Base-by-base conservation (phyloP, 1,140 invertebrate species). In the Drosophila serrata region DNA sequence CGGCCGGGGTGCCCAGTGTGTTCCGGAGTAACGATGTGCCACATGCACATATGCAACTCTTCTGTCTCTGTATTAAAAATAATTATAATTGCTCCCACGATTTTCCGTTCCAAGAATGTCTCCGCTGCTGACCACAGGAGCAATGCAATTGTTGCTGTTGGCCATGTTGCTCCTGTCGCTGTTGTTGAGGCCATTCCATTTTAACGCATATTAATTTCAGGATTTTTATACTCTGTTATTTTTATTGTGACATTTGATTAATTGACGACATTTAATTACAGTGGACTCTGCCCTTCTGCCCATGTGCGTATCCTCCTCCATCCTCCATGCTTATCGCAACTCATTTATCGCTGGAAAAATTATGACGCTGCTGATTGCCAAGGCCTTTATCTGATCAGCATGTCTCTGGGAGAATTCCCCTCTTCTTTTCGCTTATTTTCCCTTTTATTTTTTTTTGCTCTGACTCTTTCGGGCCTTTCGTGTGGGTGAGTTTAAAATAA, bases 261-360 rank as follows among this genome's bases (percentile, higher is more conserved):
- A 92, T 92, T 92, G 90, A 88, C 81, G 90, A 92, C 90, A 92
- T 92, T 92, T 92, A 92, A 92, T 92, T 92, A 92, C 86, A 90
- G 60, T 72, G 73, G 63, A 48, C 62, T 55, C 59, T 56, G 55
- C 61, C 33, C 57, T 45, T 53, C 31, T 42, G 56, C 35, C 35
- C 33, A 37, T 6, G 31, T 6, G 31, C 12, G 24, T n/a, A 37
- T 55, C 56, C 39, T 56, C 35, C 13, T 49, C 48, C 48, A 31
- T 49, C 11, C 63, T 60, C 39, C 57, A 17, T 35, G 81, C 84
- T 88, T 92, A 92, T 92, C 90, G 82, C 76, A 75, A 84, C 90
- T 92, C 90, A 92, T 92, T 92, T 92, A 92, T 92, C 90, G 90
- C 90, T 86, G 78, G 78, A 82, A 90, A 92, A 92, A 92, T 92